Percentiles rank a stretch among this genome's conserved stretches.
phyloP scores from a whole-genome alignment of 1,140 invertebrate species.

The Drosophila saltans region DNA sequence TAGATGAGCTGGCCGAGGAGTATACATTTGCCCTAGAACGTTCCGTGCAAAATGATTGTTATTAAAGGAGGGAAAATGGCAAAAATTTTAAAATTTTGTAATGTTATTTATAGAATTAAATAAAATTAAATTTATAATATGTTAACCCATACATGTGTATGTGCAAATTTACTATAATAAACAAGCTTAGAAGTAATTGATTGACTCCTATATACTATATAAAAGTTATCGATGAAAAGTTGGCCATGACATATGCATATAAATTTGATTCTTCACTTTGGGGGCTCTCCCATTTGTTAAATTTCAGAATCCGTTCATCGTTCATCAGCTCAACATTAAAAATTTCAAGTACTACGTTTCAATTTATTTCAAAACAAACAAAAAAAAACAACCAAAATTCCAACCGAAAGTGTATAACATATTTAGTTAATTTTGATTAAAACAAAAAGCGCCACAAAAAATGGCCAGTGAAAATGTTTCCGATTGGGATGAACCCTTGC shows the following conservation, averaged over 20 bases:
- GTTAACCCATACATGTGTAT: constrained; percentile 9
- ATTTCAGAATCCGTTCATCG: background rate
- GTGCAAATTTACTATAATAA: too few species aligned
- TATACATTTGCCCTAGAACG: constrained; percentile 76
- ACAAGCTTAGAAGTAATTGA: too few species aligned
- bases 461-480: constrained; percentile 69
- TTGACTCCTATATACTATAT: too few species aligned
- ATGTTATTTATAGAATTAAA: constrained; percentile 8
- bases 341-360: background rate
- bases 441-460: background rate
- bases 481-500: constrained; percentile 73
- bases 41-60: constrained; percentile 76
- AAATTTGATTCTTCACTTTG: background rate
- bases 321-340: background rate
- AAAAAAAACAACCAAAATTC: background rate
- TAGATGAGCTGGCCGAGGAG: constrained; percentile 65
- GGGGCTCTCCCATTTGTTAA: background rate
- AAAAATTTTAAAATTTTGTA: background rate
- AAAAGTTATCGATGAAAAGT: background rate
- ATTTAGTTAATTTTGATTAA: background rate
- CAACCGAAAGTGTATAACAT: background rate
- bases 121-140: constrained; percentile 19
- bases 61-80: constrained; percentile 19
- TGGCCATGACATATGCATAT: background rate
- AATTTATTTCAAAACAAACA: background rate